Evolutionary conservation across 2,888 invertebrate species (phyloP), one percentile per base, ranked within the genome.

Genomic region (Aporophyla nigra): DNA sequence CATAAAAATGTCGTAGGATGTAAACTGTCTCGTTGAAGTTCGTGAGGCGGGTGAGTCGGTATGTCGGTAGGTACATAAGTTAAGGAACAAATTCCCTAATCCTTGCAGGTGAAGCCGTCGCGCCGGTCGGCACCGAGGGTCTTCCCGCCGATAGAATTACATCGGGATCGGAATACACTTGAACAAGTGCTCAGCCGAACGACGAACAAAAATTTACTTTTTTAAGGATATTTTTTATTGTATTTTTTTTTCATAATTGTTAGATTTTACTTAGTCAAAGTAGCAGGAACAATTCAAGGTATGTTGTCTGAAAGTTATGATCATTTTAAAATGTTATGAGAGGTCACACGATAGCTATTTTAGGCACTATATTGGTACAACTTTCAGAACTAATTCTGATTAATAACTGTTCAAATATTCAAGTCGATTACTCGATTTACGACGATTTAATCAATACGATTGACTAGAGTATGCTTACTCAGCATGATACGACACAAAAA

Each of bases 1-100:
- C 93, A 93, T 95, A 95, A 95, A 95, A 96, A 95, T 94, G 94
- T 93, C 94, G 93, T 92, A 91, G 87, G 89, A 90, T 88, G 90
- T 90, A 88, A 92, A 92, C 90, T 91, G 92, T 92, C 90, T 89
- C 88, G 85, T 90, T 88, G 88, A 85, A 90, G 92, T 92, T 93
- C 83, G 86, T 84, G 71, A 70, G 80, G 76, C 78, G 82, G 82
- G 82, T 84, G 78, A 61, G 66, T 76, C 70, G 74, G 74, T 71
- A 56, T 70, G 75, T 71, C 33, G 75, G 76, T 75, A 74, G 14
- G 53, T 76, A 88, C 56, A 87, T 90, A 89, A 90, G 91, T 92
- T 90, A 92, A 92, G 91, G 90, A 92, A 93, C 91, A 91, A 93
- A 93, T 93, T 93, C 91, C 91, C 92, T 96, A 95, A 95, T 95